phyloP scores from a whole-genome alignment of 2,888 invertebrate species.

The Apodemia duryi region DNA sequence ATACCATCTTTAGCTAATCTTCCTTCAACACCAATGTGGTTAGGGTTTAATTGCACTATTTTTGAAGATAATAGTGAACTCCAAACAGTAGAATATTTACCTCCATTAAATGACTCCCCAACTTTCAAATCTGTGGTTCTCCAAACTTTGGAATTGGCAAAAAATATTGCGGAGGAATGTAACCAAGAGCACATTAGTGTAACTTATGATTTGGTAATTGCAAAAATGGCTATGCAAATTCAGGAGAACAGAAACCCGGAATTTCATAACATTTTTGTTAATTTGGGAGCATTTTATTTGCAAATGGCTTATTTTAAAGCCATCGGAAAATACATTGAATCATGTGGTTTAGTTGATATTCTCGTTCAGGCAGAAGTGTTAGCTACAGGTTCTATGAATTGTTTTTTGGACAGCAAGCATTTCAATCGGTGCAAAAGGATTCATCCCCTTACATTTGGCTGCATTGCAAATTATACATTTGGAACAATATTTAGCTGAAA shows the following conservation, averaged over 20 bases:
- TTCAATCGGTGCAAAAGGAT: constrained; percentile 45
- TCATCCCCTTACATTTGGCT: constrained; percentile 36
- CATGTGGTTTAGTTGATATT: background rate
- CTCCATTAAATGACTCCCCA: background rate
- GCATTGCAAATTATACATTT: constrained; percentile 42
- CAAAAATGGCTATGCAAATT: background rate
- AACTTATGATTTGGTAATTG: background rate
- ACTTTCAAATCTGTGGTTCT: background rate
- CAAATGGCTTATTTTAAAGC: background rate
- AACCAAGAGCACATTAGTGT: background rate
- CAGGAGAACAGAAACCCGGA: background rate
- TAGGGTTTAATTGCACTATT: no score
- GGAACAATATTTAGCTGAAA: constrained; percentile 35
- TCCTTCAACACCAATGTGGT: no score
- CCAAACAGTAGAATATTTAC: background rate
- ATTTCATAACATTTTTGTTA: background rate
- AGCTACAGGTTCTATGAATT: constrained; percentile 24
- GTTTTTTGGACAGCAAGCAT: constrained; percentile 43
- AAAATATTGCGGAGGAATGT: background rate
- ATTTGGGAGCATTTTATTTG: no score
- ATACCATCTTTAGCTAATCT: no score
- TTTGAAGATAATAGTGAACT: no score
- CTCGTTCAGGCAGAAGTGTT: background rate
- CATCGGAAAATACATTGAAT: background rate
- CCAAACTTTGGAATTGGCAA: background rate